Evolutionary conservation across 2,888 invertebrate genomes (phyloP).

Genomic region (Argynnis bischoffii): DNA sequence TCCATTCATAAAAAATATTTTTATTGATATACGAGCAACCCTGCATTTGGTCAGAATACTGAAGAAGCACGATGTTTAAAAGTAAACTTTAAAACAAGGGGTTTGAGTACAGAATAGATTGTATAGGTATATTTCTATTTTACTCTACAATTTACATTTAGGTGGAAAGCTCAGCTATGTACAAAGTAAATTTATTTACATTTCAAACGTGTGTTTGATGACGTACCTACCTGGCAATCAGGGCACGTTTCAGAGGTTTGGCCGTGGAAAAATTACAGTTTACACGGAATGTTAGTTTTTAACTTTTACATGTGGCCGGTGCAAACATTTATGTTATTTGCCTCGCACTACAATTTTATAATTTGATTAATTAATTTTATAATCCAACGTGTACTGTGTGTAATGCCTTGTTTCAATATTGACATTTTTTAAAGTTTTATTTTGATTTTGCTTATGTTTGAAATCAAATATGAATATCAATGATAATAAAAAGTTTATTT

Average conservation of each 20-base stretch:
- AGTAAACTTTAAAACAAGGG: slow-evolving; percentile 7
- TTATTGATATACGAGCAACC: slow-evolving; percentile 24
- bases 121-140: slow-evolving; percentile 7
- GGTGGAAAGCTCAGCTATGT: slow-evolving; percentile 23
- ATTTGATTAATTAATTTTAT: slow-evolving; percentile 11
- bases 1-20: slow-evolving; percentile 24
- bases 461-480: too few species aligned
- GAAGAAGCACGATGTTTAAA: background rate
- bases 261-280: slow-evolving; percentile 33
- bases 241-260: slow-evolving; percentile 25
- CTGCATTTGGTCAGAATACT: background rate
- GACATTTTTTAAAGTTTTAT: background rate
- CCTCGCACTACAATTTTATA: slow-evolving; percentile 6
- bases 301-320: slow-evolving; percentile 4
- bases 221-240: slow-evolving; percentile 26
- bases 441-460: background rate
- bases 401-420: slow-evolving; percentile 1
- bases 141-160: slow-evolving; percentile 21
- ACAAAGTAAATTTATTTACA: slow-evolving; percentile 35
- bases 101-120: slow-evolving; percentile 9
- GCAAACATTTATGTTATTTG: slow-evolving; percentile 6
- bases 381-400: background rate
- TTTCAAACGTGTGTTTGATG: slow-evolving; percentile 30
- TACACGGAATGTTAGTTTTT: slow-evolving; percentile 18
- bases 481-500: too few species aligned